These are phyloP conservation scores for Drosophila nr. perissopoda DNA, from an alignment of 2,888 invertebrate species.

Conservation along the genomic window DNA sequence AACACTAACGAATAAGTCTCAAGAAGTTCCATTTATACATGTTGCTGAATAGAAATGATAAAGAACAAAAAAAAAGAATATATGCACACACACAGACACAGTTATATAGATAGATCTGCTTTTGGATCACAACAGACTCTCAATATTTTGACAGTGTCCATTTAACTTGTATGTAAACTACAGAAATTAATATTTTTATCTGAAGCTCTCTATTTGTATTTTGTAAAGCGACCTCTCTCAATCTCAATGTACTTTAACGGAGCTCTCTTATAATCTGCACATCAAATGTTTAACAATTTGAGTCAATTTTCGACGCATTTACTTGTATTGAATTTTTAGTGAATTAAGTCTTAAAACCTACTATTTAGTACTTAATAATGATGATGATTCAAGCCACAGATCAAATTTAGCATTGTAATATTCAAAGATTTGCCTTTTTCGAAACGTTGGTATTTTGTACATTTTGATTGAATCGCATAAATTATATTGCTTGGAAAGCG, in stretches of 20 bases:
- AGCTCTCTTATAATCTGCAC: conserved; percentile 43
- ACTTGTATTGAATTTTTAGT: conserved; percentile 67
- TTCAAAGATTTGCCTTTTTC: conserved; percentile 74
- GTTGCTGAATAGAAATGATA: conserved; percentile 64
- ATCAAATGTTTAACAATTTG: conserved; percentile 67
- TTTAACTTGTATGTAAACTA: conserved; percentile 34
- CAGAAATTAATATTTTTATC: conserved; percentile 16
- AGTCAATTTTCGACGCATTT: conserved; percentile 84
- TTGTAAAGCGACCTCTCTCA: conserved; percentile 44
- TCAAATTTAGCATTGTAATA: conserved; percentile 70
- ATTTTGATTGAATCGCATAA: conserved; percentile 75
- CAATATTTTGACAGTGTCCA: conserved; percentile 41
- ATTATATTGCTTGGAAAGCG: conserved; percentile 74
- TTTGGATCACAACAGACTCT: conserved; percentile 56
- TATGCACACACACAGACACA: not conserved
- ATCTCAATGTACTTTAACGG: conserved; percentile 25
- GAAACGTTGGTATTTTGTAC: conserved; percentile 67
- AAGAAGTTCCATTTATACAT: conserved; percentile 74
- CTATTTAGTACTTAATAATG: conserved; percentile 55
- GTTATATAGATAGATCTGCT: conserved; percentile 45
- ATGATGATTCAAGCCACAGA: conserved; percentile 47
- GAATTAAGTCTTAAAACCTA: conserved; percentile 58
- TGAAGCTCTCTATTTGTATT: conserved; percentile 45
- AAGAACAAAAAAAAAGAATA: conserved; percentile 19
- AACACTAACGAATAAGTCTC: conserved; percentile 57